These are phyloP conservation scores for Scophthalmus maximus DNA, from an alignment of 2,113 vertebrate genomes.

Conservation along the genomic window DNA sequence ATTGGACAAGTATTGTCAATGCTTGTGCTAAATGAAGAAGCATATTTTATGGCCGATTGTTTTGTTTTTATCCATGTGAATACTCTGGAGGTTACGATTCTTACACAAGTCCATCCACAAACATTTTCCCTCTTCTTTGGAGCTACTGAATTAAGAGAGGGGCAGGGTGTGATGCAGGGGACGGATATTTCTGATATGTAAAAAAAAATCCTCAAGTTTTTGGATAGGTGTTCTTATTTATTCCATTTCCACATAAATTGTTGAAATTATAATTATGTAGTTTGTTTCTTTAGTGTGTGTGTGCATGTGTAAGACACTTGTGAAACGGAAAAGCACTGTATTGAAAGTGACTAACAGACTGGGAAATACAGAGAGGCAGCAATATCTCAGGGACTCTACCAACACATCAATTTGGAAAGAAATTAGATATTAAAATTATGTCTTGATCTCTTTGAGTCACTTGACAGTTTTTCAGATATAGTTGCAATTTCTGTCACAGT, in stretches of 20 bases:
- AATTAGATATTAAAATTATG: constrained; percentile 33
- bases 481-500: constrained; percentile 5
- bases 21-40: too few species aligned
- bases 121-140: constrained; percentile 23
- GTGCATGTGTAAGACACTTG: neutral
- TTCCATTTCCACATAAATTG: constrained; percentile 50
- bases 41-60: constrained; percentile 20
- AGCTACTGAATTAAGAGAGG: constrained; percentile 17
- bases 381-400: constrained; percentile 78
- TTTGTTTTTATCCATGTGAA: constrained; percentile 41
- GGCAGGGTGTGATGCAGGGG: constrained; percentile 14
- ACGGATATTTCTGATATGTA: constrained; percentile 38
- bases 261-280: constrained; percentile 39
- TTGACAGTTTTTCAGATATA: constrained; percentile 23
- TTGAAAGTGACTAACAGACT: constrained; percentile 31
- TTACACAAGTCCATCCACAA: constrained; percentile 24
- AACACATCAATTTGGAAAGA: constrained; percentile 38
- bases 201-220: constrained; percentile 35
- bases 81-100: constrained; percentile 10
- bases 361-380: constrained; percentile 42
- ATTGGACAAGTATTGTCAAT: too few species aligned
- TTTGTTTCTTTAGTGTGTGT: constrained; percentile 43
- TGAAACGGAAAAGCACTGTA: constrained; percentile 47
- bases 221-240: constrained; percentile 58
- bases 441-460: constrained; percentile 42